Evolutionary conservation across 2,113 vertebrate species (phyloP), one percentile per base, ranked within the genome.

Genomic region (Odontesthes bonariensis): DNA sequence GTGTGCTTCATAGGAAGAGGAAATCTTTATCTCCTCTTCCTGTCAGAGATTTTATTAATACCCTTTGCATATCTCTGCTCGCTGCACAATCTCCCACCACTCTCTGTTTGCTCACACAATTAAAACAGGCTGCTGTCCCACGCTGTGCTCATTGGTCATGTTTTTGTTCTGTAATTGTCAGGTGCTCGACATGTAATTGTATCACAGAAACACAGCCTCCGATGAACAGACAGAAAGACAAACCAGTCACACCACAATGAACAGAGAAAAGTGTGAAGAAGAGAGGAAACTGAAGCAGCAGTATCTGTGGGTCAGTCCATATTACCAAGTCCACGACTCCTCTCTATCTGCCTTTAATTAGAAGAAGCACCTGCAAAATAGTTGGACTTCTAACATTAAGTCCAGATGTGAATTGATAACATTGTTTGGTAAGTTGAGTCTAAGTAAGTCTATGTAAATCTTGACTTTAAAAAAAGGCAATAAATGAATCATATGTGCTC

Each of bases 121-220:
- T 81, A 82, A 75, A 85, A 69, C 75, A 85, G 79, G 46, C 86
- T 52, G 71, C 72, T 79, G 75, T 73, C 69, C 64, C 83, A 83
- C 9, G 66, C 81, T 75, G 88, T 17, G 80, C 56, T 71, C 76
- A 84, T 85, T 60, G 67, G 68, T 88, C 85, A 83, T 80, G 79
- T 86, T 86, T 87, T 81, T 81, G 76, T 87, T 84, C 81, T 16
- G 72, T 89, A 86, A 88, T 88, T 86, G 87, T 87, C 82, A 89
- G 80, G 87, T 92, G 84, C 87, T 88, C 82, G 83, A 91, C 81
- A 74, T 71, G 65, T 81, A 86, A 88, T 81, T 86, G 84, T 63
- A 86, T 86, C 83, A 80, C 63, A 7, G 38, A 69, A 73, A 81
- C 79, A 88, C 81, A 77, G 81, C 71, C 66, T 70, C 73, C 35